These are phyloP conservation scores for Meganola albula DNA, from an alignment of 2,888 invertebrate species.

Conservation along the genomic window DNA sequence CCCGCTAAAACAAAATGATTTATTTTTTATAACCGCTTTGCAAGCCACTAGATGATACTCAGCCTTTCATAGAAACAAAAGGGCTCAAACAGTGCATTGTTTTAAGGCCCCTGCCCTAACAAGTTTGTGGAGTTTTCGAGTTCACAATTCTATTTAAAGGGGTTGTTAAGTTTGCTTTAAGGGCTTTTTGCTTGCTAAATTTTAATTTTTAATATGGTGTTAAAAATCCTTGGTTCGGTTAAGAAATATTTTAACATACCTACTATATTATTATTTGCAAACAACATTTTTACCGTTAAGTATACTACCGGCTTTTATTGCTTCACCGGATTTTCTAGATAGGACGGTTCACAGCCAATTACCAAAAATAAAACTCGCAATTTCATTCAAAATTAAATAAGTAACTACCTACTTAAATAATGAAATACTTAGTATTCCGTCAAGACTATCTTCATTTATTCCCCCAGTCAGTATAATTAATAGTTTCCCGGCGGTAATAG, in stretches of 20 bases:
- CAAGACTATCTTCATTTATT: no score
- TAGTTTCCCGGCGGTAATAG: slow-evolving; percentile 21
- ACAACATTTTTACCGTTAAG: no score
- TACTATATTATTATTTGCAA: no score
- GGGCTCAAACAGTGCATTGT: slow-evolving; percentile 66
- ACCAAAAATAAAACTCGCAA: no score
- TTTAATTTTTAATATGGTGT: slow-evolving; percentile 10
- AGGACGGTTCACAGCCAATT: no score
- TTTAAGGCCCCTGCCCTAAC: slow-evolving; percentile 43
- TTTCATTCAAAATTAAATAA: no score
- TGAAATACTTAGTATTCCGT: no score
- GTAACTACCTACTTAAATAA: slow-evolving; percentile 6
- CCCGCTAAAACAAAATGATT: slow-evolving; percentile 8
- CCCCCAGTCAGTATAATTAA: slow-evolving; percentile 17
- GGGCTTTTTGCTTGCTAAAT: slow-evolving; percentile 11
- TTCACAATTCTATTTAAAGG: slow-evolving; percentile 27
- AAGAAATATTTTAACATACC: no score
- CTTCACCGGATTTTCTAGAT: no score
- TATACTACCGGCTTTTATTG: no score
- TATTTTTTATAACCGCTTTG: slow-evolving; percentile 19
- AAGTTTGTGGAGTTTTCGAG: slow-evolving; percentile 48
- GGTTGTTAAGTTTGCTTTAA: slow-evolving; percentile 16
- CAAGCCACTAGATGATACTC: slow-evolving; percentile 25
- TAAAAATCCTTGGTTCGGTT: no score
- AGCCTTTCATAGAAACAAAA: slow-evolving; percentile 50